Conservation (phyloP, 1,140 invertebrate species). For the Dendrolimus kikuchii region DNA sequence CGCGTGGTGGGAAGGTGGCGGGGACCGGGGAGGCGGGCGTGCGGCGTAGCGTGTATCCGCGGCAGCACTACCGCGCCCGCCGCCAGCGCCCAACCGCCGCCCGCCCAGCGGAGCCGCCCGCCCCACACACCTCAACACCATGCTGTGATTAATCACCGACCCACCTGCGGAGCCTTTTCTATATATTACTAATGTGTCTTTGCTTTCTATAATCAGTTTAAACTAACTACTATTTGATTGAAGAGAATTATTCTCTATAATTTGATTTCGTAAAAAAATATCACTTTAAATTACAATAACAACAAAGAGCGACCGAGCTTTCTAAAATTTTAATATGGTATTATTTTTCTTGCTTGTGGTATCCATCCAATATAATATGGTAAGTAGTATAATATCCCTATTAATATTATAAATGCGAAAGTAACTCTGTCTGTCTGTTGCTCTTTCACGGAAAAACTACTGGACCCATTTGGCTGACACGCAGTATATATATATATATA, state of each 20-base stretch:
- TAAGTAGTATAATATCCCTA: no score
- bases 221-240: constrained; percentile 17
- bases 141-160: constrained; percentile 60
- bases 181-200: constrained; percentile 47
- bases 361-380: no score
- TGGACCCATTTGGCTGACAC: neutral
- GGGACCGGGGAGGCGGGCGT: constrained; percentile 28
- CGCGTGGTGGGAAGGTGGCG: constrained; percentile 13
- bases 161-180: constrained; percentile 66
- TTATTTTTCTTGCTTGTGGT: no score
- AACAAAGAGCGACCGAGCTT: no score
- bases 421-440: neutral
- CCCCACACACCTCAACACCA: constrained; percentile 41
- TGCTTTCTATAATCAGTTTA: constrained; percentile 47
- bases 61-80: constrained; percentile 54
- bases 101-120: constrained; percentile 30
- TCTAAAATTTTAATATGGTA: no score
- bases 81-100: constrained; percentile 33
- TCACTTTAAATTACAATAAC: no score
- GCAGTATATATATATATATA: neutral
- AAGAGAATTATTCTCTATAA: constrained; percentile 10
- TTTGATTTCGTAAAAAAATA: no score
- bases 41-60: constrained; percentile 35
- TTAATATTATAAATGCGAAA: no score
- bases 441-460: neutral